Percentiles rank a stretch among this genome's conserved stretches.
These are phyloP conservation scores for Empis livida DNA, from an alignment of 2,888 invertebrate species.

Conservation along the genomic window DNA sequence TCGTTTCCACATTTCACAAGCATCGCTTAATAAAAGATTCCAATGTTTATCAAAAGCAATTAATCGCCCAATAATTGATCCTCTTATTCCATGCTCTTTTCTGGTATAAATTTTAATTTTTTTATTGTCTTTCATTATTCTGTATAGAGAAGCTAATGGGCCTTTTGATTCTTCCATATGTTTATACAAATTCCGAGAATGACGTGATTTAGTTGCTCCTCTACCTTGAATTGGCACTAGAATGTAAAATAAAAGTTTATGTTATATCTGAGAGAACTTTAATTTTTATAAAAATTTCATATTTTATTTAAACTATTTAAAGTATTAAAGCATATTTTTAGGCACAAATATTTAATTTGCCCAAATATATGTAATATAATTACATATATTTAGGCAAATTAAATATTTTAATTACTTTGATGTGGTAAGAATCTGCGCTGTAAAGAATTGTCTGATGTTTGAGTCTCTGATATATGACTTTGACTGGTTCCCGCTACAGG, in stretches of 20 bases:
- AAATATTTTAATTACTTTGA: constrained; percentile 30
- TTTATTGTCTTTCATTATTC: constrained; percentile 30
- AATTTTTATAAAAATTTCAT: too few species aligned
- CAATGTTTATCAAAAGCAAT: constrained; percentile 88
- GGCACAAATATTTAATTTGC: too few species aligned
- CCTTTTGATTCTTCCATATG: constrained; percentile 43
- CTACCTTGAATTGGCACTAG: constrained; percentile 24
- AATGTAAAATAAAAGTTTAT: constrained; percentile 10
- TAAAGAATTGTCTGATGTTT: too few species aligned
- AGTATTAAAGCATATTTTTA: too few species aligned
- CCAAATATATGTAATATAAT: too few species aligned
- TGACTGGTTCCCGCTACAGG: too few species aligned
- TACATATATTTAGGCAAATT: neutral
- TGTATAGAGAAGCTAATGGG: constrained; percentile 48
- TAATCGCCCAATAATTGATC: constrained; percentile 64
- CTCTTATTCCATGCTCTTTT: constrained; percentile 55
- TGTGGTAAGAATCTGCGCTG: constrained; percentile 37
- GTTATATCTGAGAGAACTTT: too few species aligned
- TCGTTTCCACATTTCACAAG: constrained; percentile 66
- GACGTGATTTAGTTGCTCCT: constrained; percentile 12
- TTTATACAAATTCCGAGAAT: constrained; percentile 38
- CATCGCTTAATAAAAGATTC: constrained; percentile 77
- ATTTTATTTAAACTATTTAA: too few species aligned
- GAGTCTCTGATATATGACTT: too few species aligned
- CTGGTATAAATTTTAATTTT: constrained; percentile 45